Evolutionary conservation across 2,113 vertebrate genomes (phyloP).

Genomic region (Trichechus manatus): DNA sequence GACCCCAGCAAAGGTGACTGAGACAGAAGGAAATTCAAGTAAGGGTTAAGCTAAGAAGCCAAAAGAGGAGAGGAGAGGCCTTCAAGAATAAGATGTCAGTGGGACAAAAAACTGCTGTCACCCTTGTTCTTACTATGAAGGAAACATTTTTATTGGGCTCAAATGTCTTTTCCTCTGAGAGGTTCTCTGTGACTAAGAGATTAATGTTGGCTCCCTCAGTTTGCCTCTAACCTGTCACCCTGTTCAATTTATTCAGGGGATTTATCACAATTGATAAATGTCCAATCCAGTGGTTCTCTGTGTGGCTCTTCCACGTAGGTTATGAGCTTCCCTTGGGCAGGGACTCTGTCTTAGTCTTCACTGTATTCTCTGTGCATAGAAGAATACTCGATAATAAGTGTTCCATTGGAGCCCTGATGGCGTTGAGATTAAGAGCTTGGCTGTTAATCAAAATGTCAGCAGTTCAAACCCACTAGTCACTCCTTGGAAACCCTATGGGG

Average conservation of each 20-base stretch:
- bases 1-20: background rate
- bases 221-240: background rate
- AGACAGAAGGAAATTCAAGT: slow-evolving; percentile 2
- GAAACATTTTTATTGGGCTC: background rate
- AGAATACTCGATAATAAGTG: no score
- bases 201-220: background rate
- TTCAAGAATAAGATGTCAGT: background rate
- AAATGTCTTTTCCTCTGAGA: background rate
- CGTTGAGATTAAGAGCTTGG: no score
- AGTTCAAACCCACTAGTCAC: no score
- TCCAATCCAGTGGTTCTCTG: background rate
- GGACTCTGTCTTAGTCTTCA: no score
- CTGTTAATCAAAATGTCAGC: no score
- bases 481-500: no score
- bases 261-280: background rate
- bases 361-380: no score
- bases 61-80: background rate
- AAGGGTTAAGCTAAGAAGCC: background rate
- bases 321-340: background rate
- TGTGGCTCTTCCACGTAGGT: background rate
- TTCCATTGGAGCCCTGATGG: no score
- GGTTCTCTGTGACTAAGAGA: background rate
- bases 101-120: background rate
- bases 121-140: background rate
- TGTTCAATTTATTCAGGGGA: background rate